Percentiles rank a stretch among this genome's conserved stretches.
Conservation (phyloP, 2,797 vertebrate species). For the Dipus sagitta region DNA sequence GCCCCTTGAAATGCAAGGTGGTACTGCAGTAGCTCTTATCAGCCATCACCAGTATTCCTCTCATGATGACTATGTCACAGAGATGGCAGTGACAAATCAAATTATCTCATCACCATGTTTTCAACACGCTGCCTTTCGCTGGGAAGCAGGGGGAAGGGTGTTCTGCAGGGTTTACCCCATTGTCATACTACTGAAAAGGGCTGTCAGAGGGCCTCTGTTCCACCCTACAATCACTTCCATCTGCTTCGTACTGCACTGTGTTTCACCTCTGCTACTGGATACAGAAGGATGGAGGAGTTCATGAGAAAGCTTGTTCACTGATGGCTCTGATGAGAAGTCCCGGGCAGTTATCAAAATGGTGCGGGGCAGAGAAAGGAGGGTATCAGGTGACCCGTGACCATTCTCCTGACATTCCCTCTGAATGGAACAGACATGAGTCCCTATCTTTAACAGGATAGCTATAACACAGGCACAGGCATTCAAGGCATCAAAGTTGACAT, state of each 20-base stretch:
- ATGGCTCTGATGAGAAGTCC: conserved; percentile 34
- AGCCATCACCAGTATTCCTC: conserved; percentile 13
- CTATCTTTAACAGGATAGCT: neutral
- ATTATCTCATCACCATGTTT: neutral
- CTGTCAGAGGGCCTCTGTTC: neutral
- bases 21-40: conserved; percentile 41
- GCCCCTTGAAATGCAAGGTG: conserved; percentile 50
- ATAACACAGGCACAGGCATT: neutral
- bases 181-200: conserved; percentile 56
- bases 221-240: neutral
- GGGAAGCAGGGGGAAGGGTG: fast-evolving
- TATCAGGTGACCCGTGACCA: neutral
- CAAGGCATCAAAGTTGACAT: neutral
- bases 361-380: neutral
- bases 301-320: conserved; percentile 5
- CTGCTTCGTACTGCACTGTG: conserved; percentile 11
- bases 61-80: conserved; percentile 44
- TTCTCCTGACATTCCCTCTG: neutral
- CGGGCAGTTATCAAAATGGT: conserved; percentile 49
- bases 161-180: neutral
- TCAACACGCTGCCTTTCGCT: conserved; percentile 33
- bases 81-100: conserved; percentile 36
- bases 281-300: conserved; percentile 29
- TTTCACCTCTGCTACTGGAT: conserved; percentile 53
- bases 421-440: neutral